These are phyloP conservation scores for Periophthalmus magnuspinnatus DNA, from an alignment of 2,797 vertebrate genomes.

Conservation along the genomic window DNA sequence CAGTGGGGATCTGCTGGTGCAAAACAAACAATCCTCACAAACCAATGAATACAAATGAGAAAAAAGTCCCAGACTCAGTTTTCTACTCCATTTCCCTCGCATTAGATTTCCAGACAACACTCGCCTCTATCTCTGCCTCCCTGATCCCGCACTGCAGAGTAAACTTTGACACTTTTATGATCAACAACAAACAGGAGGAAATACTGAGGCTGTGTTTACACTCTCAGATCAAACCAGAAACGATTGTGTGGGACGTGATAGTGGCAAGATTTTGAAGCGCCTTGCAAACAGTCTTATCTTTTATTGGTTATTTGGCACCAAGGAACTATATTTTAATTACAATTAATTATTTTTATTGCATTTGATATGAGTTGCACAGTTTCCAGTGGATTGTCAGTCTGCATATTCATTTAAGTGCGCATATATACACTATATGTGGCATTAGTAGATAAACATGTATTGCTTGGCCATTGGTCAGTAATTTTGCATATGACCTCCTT, in stretches of 20 bases:
- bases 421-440: not conserved
- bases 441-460: too few species aligned
- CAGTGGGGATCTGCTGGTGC: constrained; percentile 29
- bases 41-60: constrained; percentile 64
- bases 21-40: constrained; percentile 35
- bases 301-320: not conserved
- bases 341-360: not conserved
- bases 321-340: not conserved
- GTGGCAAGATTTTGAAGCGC: not conserved
- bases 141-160: constrained; percentile 15
- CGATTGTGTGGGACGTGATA: not conserved
- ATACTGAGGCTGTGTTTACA: constrained; percentile 9
- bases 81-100: constrained; percentile 20
- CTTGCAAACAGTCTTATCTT: not conserved
- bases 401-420: not conserved
- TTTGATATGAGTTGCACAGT: not conserved
- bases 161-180: constrained; percentile 24
- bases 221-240: not conserved
- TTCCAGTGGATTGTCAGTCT: not conserved
- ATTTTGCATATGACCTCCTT: too few species aligned
- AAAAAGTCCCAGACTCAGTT: constrained; percentile 25
- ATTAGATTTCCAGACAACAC: constrained; percentile 43
- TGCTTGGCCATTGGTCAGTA: too few species aligned
- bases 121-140: constrained; percentile 21
- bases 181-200: constrained; percentile 12